These are phyloP conservation scores for Aethes cnicana DNA, from an alignment of 2,888 invertebrate species.

Conservation along the genomic window DNA sequence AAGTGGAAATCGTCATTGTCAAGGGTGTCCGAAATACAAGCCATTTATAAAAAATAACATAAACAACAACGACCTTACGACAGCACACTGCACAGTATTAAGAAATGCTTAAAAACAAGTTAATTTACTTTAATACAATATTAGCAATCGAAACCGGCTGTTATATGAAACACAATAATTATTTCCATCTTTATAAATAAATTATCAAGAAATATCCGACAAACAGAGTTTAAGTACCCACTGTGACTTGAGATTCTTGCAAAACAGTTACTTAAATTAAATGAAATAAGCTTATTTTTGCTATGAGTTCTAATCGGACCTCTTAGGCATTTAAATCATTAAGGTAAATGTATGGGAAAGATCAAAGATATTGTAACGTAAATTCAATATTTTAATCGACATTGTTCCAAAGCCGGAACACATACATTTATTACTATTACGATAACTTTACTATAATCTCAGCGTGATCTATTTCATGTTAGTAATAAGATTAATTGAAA, in stretches of 20 bases:
- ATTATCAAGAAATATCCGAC: slow-evolving; percentile 7
- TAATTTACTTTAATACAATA: slow-evolving; percentile 21
- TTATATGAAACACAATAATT: slow-evolving; percentile 10
- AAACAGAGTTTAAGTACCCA: slow-evolving; percentile 18
- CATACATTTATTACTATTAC: too few relatives aligned
- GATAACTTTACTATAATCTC: too few relatives aligned
- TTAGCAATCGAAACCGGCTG: slow-evolving; percentile 12
- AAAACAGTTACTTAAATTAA: background rate
- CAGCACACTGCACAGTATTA: slow-evolving; percentile 18
- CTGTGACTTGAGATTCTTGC: background rate
- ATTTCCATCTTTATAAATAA: slow-evolving; percentile 10
- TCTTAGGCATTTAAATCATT: slow-evolving; percentile 6
- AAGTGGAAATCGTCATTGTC: slow-evolving; percentile 4
- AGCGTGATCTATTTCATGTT: too few relatives aligned
- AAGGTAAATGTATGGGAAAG: slow-evolving; percentile 13
- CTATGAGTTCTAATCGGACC: background rate
- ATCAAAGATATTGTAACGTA: background rate
- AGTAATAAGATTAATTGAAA: too few relatives aligned
- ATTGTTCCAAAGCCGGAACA: background rate
- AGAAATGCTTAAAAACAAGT: slow-evolving; percentile 13
- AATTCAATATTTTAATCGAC: too few relatives aligned
- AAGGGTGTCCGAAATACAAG: slow-evolving; percentile 19
- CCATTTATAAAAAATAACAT: background rate
- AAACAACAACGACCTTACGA: slow-evolving; percentile 1
- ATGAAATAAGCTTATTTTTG: background rate